Evolutionary conservation across 2,888 invertebrate species (phyloP), one percentile per base, ranked within the genome.

Genomic region (Heliconius cydno): DNA sequence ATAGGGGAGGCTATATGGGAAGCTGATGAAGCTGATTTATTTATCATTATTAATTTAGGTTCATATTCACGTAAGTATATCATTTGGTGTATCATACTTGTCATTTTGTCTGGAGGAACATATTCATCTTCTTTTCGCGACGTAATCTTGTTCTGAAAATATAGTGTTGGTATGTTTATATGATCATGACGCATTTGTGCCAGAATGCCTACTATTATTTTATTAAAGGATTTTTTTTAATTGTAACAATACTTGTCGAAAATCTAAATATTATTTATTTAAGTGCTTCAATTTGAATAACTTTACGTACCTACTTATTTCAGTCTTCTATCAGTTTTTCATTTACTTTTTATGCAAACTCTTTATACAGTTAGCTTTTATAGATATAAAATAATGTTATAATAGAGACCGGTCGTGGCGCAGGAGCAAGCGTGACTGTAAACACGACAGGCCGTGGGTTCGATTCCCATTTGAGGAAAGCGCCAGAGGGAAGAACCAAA

Each of bases 81-180:
- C 12, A 57, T 22, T 9, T 9, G 25, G 41, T n/a, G n/a, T n/a
- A n/a, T 65, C 41, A 22, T 30, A 65, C 75, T 65, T 75, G 75
- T 75, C 75, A 75, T 65, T 41, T 65, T 65, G 65, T 75, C 41
- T 65, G 15, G 65, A 65, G 65, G 46, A 46, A 28, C 30, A 30
- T 66, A 75, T 75, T 75, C 30, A 66, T 66, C 46, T 46, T 75
- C 46, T 66, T 75, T 75, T 65, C 41, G 46, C 65, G 75, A 75
- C 75, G 22, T 75, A 46, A 75, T 75, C 65, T 65, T 75, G 22
- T 75, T 65, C 65, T 65, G 65, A 75, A 66, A 75, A 75, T 75
- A 46, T 66, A 30, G 46, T 65, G 7, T 46, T 41, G 2, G 41
- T 65, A 38, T 75, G n/a, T 63, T 34, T 63, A 7, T 41, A 75